A percentile compares a stretch with the other conserved stretches of the same genome.
Evolutionary conservation across 2,113 vertebrate species (phyloP).

Genomic region (Pluvialis apricaria): DNA sequence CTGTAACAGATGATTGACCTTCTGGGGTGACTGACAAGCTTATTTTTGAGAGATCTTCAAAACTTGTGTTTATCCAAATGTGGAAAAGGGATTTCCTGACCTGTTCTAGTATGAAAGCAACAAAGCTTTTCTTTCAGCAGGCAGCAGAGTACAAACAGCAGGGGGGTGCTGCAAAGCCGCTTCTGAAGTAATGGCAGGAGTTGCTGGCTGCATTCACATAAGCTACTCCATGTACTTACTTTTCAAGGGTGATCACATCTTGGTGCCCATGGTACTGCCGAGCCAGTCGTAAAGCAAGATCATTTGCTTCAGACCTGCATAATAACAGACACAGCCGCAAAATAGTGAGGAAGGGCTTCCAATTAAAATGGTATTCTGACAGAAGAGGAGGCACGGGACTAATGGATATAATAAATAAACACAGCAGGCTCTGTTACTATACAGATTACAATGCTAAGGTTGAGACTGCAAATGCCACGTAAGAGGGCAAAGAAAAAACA

Average conservation of each 20-base stretch:
- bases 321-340: neutral
- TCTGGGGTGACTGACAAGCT: neutral
- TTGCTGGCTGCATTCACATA: neutral
- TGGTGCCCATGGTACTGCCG: conserved; percentile 84
- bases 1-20: neutral
- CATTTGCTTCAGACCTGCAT: conserved; percentile 94
- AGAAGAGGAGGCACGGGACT: neutral
- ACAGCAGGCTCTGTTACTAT: neutral
- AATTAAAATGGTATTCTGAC: neutral
- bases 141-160: neutral
- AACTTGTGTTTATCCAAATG: neutral
- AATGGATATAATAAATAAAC: neutral
- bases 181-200: neutral
- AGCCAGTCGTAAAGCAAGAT: conserved; percentile 92
- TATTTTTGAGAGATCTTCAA: conserved; percentile 2
- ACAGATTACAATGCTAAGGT: neutral
- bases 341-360: neutral
- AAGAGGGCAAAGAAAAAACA: neutral
- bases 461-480: neutral
- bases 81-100: conserved; percentile 12
- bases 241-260: conserved; percentile 93
- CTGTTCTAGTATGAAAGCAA: neutral
- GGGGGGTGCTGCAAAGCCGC: neutral
- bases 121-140: conserved; percentile 20
- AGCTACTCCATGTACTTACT: conserved; percentile 77